Conservation (phyloP, 2,888 invertebrate species). For the Tetramorium bicarinatum region DNA sequence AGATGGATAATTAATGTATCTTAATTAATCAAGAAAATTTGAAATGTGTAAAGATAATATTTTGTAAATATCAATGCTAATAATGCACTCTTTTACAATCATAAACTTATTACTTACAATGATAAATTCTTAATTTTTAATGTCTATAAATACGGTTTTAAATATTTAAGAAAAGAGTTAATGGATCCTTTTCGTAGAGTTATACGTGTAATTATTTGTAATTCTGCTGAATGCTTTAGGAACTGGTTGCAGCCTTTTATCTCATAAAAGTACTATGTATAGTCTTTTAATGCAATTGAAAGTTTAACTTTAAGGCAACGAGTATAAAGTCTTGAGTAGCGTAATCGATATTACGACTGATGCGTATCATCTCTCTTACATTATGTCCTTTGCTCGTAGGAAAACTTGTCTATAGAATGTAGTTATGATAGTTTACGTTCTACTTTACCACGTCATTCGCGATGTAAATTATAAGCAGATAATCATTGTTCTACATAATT, state of each 20-base stretch:
- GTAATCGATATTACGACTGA: constrained; percentile 35
- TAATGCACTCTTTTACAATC: neutral
- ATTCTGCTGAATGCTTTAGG: constrained; percentile 18
- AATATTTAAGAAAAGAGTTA: constrained; percentile 25
- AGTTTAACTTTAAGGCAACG: constrained; percentile 26
- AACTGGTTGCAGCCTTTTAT: constrained; percentile 4
- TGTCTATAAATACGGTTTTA: neutral
- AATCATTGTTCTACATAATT: constrained; percentile 27
- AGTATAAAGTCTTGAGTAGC: constrained; percentile 32
- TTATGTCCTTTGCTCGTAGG: constrained; percentile 13
- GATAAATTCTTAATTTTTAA: neutral
- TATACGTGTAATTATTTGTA: constrained; percentile 28
- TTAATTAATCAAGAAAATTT: neutral
- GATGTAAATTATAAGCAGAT: constrained; percentile 35
- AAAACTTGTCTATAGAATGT: constrained; percentile 29
- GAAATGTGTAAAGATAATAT: neutral
- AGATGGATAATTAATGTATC: neutral
- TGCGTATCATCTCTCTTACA: constrained; percentile 7
- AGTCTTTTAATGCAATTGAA: constrained; percentile 43
- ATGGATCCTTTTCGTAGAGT: constrained; percentile 15
- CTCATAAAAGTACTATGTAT: constrained; percentile 14
- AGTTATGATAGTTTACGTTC: constrained; percentile 35
- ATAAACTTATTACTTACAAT: neutral
- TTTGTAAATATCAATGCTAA: neutral
- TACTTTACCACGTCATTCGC: constrained; percentile 38